A percentile compares a stretch with the other conserved stretches of the same genome.
phyloP scores from a whole-genome alignment of 2,888 invertebrate genomes.

The Sphaerophoria rueppellii region DNA sequence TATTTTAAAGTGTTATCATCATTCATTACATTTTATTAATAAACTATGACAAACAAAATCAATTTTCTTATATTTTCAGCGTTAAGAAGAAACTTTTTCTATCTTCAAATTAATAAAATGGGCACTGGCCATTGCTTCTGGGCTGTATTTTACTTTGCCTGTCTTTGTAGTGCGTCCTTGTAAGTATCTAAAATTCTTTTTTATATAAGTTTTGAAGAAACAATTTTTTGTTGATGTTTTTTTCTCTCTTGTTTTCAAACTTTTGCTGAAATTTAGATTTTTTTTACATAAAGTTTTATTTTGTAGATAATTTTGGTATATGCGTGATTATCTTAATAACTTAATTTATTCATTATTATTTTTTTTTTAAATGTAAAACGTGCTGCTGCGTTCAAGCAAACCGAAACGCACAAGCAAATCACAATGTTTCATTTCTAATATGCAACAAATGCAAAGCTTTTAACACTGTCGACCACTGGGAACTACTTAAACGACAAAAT shows the following conservation, averaged over 20 bases:
- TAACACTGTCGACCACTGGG: conserved; percentile 14
- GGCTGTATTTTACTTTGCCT: conserved; percentile 82
- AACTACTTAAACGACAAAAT: conserved; percentile 13
- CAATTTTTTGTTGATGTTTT: conserved; percentile 32
- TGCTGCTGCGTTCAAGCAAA: conserved; percentile 36
- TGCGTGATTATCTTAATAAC: conserved; percentile 10
- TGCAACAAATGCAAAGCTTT: conserved; percentile 7
- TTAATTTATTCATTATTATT: conserved; percentile 22
- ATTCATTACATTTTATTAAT: not conserved
- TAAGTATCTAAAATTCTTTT: conserved; percentile 78
- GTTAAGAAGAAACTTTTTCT: conserved; percentile 58
- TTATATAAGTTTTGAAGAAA: conserved; percentile 24
- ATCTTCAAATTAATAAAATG: conserved; percentile 77
- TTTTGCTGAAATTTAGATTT: not conserved
- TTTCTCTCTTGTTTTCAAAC: conserved; percentile 17
- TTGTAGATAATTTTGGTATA: conserved; percentile 6
- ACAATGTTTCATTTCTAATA: conserved; percentile 52
- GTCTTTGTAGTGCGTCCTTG: conserved; percentile 82
- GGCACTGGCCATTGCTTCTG: conserved; percentile 82
- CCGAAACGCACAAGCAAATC: conserved; percentile 23
- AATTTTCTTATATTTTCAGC: conserved; percentile 61
- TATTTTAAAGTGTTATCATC: too few species aligned
- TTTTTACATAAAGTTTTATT: too few species aligned
- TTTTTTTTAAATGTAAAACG: conserved; percentile 17
- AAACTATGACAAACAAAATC: not conserved